These are phyloP conservation scores for Pristionchus japonicus DNA, from an alignment of 2,888 invertebrate species.

Conservation along the genomic window DNA sequence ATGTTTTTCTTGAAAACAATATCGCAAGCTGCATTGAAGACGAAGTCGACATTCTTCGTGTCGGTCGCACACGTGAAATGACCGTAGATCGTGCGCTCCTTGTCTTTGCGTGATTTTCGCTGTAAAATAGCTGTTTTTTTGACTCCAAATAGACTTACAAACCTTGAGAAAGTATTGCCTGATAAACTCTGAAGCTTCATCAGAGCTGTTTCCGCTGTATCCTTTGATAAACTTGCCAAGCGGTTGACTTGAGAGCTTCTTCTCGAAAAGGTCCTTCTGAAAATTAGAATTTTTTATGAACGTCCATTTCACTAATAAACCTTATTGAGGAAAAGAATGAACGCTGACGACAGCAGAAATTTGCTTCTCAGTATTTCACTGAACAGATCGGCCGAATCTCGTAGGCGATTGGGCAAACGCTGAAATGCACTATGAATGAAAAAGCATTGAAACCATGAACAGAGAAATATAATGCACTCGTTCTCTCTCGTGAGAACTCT, in stretches of 20 bases:
- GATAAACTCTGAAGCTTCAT: neutral
- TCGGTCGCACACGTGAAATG: constrained; percentile 53
- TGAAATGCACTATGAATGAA: no score
- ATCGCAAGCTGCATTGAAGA: constrained; percentile 52
- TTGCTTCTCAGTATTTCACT: constrained; percentile 50
- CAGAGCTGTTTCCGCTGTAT: constrained; percentile 43
- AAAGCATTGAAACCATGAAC: no score
- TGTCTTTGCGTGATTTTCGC: constrained; percentile 17
- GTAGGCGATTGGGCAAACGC: constrained; percentile 50
- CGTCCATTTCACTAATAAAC: no score
- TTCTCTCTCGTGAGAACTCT: no score
- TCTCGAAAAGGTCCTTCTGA: constrained; percentile 50
- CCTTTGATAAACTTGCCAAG: constrained; percentile 49
- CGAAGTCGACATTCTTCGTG: constrained; percentile 51
- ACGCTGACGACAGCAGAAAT: constrained; percentile 51
- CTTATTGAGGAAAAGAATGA: constrained; percentile 59
- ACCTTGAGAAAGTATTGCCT: constrained; percentile 36
- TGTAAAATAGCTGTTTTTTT: neutral
- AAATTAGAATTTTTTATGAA: no score
- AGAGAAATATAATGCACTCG: neutral
- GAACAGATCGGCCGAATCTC: constrained; percentile 54
- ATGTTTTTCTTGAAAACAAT: constrained; percentile 54
- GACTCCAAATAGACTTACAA: neutral
- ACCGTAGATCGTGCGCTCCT: constrained; percentile 47
- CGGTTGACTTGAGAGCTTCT: constrained; percentile 47